phyloP scores from a whole-genome alignment of 2,888 invertebrate genomes.

The Carterocephalus palaemon region DNA sequence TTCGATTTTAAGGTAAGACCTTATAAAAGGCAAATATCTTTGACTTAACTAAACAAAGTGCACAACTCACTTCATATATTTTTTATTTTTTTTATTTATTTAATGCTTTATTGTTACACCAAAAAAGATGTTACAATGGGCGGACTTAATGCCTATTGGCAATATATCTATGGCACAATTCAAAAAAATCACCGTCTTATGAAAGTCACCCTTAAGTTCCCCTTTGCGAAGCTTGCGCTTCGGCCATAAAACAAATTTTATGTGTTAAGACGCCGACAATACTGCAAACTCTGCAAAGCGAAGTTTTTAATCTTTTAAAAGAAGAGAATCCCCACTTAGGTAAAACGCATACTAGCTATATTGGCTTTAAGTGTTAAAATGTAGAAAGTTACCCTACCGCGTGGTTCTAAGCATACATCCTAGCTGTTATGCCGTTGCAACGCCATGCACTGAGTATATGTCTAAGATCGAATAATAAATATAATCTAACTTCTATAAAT shows the following conservation, averaged over 20 bases:
- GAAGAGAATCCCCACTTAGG: slow-evolving; percentile 57
- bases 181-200: no score
- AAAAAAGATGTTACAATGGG: no score
- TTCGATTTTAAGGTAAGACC: slow-evolving; percentile 59
- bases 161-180: no score
- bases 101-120: no score
- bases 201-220: no score
- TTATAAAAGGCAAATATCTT: slow-evolving; percentile 66
- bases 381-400: slow-evolving; percentile 46
- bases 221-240: slow-evolving; percentile 67
- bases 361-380: slow-evolving; percentile 60
- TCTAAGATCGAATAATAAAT: not conserved
- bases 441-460: no score
- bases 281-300: slow-evolving; percentile 49
- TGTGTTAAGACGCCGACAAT: slow-evolving; percentile 57
- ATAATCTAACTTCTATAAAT: not conserved
- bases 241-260: slow-evolving; percentile 73
- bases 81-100: no score
- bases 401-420: slow-evolving; percentile 15
- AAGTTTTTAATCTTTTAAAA: slow-evolving; percentile 64
- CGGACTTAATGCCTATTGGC: no score
- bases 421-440: no score
- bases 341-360: slow-evolving; percentile 58
- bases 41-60: no score
- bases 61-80: no score